Percentiles rank a stretch among this genome's conserved stretches.
phyloP scores from a whole-genome alignment of 2,888 invertebrate species.

The Himalopsyche tibetana region DNA sequence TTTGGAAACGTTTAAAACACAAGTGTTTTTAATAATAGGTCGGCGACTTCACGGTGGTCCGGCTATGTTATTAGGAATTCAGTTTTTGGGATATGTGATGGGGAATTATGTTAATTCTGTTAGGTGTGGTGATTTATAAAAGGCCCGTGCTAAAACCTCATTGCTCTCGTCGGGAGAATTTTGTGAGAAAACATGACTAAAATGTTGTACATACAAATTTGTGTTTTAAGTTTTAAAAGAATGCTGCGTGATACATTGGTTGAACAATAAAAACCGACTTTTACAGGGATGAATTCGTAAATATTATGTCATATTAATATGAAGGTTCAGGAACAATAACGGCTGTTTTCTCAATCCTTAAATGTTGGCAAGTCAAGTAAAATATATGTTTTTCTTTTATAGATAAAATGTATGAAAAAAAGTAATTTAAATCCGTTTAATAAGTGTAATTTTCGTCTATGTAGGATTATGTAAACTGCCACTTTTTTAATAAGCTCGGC shows the following conservation, averaged over 20 bases:
- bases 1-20: not conserved
- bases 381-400: too few relatives aligned
- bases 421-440: too few relatives aligned
- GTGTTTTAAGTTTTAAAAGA: not conserved
- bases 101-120: conserved; percentile 5
- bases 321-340: too few relatives aligned
- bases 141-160: conserved; percentile 18
- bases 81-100: conserved; percentile 23
- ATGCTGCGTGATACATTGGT: not conserved
- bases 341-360: too few relatives aligned
- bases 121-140: conserved; percentile 24
- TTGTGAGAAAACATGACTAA: conserved; percentile 14
- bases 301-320: too few relatives aligned
- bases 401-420: too few relatives aligned
- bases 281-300: not conserved
- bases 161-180: not conserved
- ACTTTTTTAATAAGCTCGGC: too few relatives aligned
- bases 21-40: conserved; percentile 26
- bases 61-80: conserved; percentile 11
- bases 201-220: not conserved
- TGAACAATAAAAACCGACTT: not conserved
- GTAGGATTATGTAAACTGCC: too few relatives aligned
- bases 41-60: conserved; percentile 20
- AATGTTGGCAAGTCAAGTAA: too few relatives aligned
- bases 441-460: too few relatives aligned